A percentile compares a stretch with the other conserved stretches of the same genome.
These are phyloP conservation scores for Phyllopteryx taeniolatus DNA, from an alignment of 2,113 vertebrate genomes.

Conservation along the genomic window DNA sequence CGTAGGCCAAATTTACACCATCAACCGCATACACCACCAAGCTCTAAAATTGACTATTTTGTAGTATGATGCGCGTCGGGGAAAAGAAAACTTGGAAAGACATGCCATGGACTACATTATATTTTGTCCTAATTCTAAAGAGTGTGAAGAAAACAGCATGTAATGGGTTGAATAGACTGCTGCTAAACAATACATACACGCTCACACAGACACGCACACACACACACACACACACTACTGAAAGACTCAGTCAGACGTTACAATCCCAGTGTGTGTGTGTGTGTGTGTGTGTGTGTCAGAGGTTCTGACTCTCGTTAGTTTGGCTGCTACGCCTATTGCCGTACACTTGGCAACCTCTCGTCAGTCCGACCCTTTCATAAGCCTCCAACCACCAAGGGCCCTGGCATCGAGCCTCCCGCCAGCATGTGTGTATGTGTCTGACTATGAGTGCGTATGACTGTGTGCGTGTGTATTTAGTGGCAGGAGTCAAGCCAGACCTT, in stretches of 20 bases:
- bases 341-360: conserved; percentile 72
- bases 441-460: conserved; percentile 21
- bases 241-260: conserved; percentile 28
- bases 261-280: conserved; percentile 23
- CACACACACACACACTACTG: conserved; percentile 41
- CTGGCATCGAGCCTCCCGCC: conserved; percentile 65
- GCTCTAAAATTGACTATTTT: too few relatives aligned
- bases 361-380: conserved; percentile 71
- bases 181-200: conserved; percentile 42
- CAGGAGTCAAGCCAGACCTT: conserved; percentile 69
- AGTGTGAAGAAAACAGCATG: conserved; percentile 8
- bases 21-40: too few relatives aligned
- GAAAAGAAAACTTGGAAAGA: too few relatives aligned
- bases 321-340: conserved; percentile 64
- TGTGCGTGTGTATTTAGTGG: conserved; percentile 39
- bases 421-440: conserved; percentile 29
- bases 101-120: too few relatives aligned
- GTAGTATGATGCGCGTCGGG: too few relatives aligned
- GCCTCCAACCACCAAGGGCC: conserved; percentile 71
- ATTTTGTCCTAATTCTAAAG: too few relatives aligned
- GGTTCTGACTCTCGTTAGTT: conserved; percentile 70
- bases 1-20: too few relatives aligned
- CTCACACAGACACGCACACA: conserved; percentile 33
- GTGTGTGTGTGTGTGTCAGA: conserved; percentile 52
- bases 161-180: conserved; percentile 36